Evolutionary conservation across 1,140 invertebrate genomes (phyloP), one percentile per base, ranked within the genome.

Genomic region (Calosoma granatense): DNA sequence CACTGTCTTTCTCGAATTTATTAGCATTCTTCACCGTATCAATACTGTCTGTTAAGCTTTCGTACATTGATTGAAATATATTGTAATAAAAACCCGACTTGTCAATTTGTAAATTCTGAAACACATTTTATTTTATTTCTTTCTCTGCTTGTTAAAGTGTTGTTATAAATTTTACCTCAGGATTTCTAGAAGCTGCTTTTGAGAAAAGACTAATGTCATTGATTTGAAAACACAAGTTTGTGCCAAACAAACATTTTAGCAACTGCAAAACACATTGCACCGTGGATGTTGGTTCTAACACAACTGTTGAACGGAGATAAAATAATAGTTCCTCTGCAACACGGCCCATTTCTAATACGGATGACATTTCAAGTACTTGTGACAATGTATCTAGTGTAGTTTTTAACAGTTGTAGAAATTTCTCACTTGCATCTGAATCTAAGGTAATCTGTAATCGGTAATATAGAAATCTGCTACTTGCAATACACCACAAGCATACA

Each of bases 191-290:
- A 55, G 21, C 14, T 21, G 17, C 20, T 36, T 11, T 52, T n/a
- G n/a, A n/a, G n/a, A n/a, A n/a, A 20, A 53, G 14, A 53, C 20
- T 14, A 14, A 53, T 53, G 14, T 53, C 21, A 15, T 15, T 36
- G 12, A 66, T 60, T 51, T 86, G 81, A n/a, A 78, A 79, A 11
- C 80, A 76, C 60, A 91, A 76, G 66, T 93, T 92, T 0, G 83
- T 86, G 1, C 85, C 85, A 73, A 92, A 94, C 1, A 94, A 70
- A 62, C 86, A 86, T 72, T 92, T 91, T 6, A 94, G 66, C 1
- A 94, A 66, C 75, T 93, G 89, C 22, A 88, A 84, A 0, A 94
- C 85, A 70, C 88, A 91, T 26, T 82, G 76, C 0, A 94, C 79
- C 0, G 88, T 84, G 1, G 74, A 69, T 2, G 83, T 81, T 0